A percentile compares a stretch with the other conserved stretches of the same genome.
phyloP scores from a whole-genome alignment of 2,888 invertebrate genomes.

The Minunthozetes semirufus region DNA sequence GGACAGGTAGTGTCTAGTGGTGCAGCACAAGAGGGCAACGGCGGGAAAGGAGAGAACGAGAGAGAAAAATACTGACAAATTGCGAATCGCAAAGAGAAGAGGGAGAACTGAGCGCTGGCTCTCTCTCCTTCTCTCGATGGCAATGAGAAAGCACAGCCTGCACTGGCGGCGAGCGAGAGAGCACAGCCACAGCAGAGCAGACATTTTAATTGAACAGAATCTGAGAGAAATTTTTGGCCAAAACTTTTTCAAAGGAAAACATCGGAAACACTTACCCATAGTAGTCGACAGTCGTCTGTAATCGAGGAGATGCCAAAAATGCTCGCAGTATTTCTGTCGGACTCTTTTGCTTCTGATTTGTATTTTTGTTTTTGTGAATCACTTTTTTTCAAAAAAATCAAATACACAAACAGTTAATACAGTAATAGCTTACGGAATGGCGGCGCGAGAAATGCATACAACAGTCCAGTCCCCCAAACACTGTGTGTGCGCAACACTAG shows the following conservation, averaged over 20 bases:
- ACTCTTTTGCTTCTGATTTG: background rate
- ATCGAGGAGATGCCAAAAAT: background rate
- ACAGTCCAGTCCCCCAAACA: conserved; percentile 17
- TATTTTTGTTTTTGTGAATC: background rate
- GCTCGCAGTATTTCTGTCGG: background rate
- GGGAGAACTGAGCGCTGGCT: conserved; percentile 17
- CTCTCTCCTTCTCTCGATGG: too few relatives aligned
- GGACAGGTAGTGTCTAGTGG: background rate
- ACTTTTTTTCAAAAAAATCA: conserved; percentile 1
- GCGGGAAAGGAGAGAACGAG: conserved; percentile 9
- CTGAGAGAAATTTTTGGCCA: background rate
- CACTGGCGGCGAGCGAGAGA: conserved; percentile 8
- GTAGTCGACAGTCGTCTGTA: background rate
- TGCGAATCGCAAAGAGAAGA: background rate
- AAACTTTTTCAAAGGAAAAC: background rate
- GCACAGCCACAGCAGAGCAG: background rate
- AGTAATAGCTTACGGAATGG: background rate
- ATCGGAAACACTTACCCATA: background rate
- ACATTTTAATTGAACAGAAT: background rate
- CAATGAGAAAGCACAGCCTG: background rate
- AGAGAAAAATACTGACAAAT: conserved; percentile 24
- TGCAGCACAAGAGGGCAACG: background rate
- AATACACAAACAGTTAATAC: conserved; percentile 12
- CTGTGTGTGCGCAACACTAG: background rate
- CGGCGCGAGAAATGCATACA: conserved; percentile 4